Conservation (phyloP, 2,888 invertebrate species). For the Dermolepida albohirtum region DNA sequence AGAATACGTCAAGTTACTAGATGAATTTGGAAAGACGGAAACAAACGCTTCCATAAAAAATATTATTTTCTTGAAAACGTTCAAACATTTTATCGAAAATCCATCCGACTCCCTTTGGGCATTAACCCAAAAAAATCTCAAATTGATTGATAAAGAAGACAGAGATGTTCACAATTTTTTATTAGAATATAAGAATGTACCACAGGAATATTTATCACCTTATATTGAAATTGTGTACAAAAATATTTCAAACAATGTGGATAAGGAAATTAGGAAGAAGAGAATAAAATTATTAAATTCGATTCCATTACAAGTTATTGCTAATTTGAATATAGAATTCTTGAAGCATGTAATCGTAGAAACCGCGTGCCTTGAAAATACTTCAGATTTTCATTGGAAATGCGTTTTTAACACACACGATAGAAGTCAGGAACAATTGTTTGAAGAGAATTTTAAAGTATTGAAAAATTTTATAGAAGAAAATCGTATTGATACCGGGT, state of each 20-base stretch:
- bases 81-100: constrained; percentile 15
- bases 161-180: constrained; percentile 3
- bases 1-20: not conserved
- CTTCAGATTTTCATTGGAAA: constrained; percentile 27
- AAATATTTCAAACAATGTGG: constrained; percentile 1
- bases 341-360: constrained; percentile 13
- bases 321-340: constrained; percentile 7
- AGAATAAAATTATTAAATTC: constrained; percentile 6
- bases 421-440: constrained; percentile 9
- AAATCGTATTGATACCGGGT: not conserved
- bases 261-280: constrained; percentile 11
- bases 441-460: constrained; percentile 1
- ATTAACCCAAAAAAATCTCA: not conserved
- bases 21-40: constrained; percentile 7
- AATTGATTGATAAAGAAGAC: constrained; percentile 1
- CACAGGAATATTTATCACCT: constrained; percentile 17
- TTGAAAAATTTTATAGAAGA: constrained; percentile 4
- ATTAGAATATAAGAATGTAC: constrained; percentile 10
- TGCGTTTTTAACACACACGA: not conserved
- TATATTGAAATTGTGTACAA: constrained; percentile 15
- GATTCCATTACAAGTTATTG: constrained; percentile 1
- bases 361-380: constrained; percentile 1
- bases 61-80: constrained; percentile 1
- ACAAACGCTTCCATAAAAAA: constrained; percentile 3
- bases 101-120: constrained; percentile 7